A percentile compares a stretch with the other conserved stretches of the same genome.
Conservation (phyloP, 2,888 invertebrate genomes). For the Andrena fulva region DNA sequence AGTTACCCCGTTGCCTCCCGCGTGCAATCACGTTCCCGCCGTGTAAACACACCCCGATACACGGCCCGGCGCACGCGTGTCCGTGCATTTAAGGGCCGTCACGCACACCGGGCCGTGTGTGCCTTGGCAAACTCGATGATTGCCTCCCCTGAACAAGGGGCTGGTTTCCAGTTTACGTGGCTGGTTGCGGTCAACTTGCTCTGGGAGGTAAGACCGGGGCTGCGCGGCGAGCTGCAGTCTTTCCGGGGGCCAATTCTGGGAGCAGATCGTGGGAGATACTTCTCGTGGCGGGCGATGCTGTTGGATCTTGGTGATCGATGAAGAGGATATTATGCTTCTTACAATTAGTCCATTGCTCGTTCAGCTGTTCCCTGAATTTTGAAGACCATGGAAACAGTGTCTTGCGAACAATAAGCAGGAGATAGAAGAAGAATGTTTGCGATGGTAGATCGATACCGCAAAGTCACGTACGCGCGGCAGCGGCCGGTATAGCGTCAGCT, state of each 20-base stretch:
- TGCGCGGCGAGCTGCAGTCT: neutral
- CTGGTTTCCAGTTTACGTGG: conserved; percentile 58
- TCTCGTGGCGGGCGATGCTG: too few relatives aligned
- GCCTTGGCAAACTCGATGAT: conserved; percentile 70
- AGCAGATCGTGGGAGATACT: too few relatives aligned
- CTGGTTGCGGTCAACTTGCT: conserved; percentile 30
- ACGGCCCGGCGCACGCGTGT: conserved; percentile 16
- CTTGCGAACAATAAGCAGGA: too few relatives aligned
- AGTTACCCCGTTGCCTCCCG: conserved; percentile 63
- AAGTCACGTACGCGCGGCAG: neutral
- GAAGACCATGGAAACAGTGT: too few relatives aligned
- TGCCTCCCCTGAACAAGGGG: conserved; percentile 57
- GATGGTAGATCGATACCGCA: too few relatives aligned
- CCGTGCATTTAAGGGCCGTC: conserved; percentile 41
- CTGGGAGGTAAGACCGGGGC: conserved; percentile 7
- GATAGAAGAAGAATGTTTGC: too few relatives aligned
- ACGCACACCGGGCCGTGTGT: conserved; percentile 16
- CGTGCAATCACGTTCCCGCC: conserved; percentile 70
- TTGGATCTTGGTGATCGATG: too few relatives aligned
- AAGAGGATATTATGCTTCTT: too few relatives aligned
- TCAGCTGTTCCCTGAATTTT: too few relatives aligned
- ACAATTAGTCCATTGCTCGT: too few relatives aligned
- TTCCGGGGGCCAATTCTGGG: too few relatives aligned
- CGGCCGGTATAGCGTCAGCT: neutral
- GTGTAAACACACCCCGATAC: conserved; percentile 60